Percentiles rank a stretch among this genome's conserved stretches.
Conservation (phyloP, 2,797 vertebrate species). For the Glossophaga mutica region DNA sequence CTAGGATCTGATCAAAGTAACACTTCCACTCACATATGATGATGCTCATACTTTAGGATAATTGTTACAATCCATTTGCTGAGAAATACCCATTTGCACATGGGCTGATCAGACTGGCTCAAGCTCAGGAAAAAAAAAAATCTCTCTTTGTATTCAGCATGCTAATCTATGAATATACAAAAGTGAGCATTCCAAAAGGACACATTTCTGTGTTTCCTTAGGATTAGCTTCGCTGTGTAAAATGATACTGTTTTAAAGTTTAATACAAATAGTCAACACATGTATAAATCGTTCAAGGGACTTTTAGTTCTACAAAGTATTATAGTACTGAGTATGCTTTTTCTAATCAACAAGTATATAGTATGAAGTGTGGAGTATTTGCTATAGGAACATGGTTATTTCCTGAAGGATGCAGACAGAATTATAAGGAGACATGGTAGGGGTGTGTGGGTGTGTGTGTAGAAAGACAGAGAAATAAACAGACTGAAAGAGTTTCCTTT, state of each 20-base stretch:
- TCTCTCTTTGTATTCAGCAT: neutral
- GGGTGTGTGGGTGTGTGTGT: neutral
- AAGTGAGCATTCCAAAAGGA: neutral
- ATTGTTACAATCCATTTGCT: neutral
- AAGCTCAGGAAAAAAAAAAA: neutral
- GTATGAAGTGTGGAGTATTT: neutral
- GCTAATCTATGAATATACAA: neutral
- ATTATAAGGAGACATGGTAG: neutral
- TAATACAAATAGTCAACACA: neutral
- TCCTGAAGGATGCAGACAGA: neutral
- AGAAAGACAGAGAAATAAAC: neutral
- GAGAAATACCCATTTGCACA: neutral
- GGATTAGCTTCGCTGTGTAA: neutral
- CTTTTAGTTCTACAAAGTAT: neutral
- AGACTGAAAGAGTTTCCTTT: neutral
- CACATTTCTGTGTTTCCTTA: neutral
- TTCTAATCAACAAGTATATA: neutral
- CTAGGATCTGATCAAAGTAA: neutral
- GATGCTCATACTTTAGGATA: neutral
- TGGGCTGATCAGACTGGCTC: neutral
- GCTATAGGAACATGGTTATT: neutral
- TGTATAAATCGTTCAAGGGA: neutral
- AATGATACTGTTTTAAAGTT: neutral
- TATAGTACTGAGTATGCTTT: neutral
- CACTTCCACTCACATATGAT: neutral